Conservation (phyloP, 1,140 invertebrate species). For the Drosophila bocqueti region DNA sequence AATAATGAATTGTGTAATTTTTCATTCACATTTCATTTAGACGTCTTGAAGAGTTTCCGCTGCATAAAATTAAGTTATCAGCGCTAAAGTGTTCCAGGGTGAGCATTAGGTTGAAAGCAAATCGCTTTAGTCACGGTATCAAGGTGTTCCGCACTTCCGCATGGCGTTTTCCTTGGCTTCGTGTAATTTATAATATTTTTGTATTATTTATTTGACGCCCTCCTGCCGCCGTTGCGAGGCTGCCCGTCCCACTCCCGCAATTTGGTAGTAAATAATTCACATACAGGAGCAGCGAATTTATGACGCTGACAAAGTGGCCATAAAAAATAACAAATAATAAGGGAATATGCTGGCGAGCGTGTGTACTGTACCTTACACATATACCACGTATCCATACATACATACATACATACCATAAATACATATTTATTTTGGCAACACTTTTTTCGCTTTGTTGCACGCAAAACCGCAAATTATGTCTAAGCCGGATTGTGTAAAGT, state of each 20-base stretch:
- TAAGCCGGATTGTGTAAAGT: constrained; percentile 54
- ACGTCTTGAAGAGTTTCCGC: not conserved
- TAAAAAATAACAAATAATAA: constrained; percentile 77
- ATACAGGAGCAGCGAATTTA: constrained; percentile 72
- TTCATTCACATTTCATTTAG: not conserved
- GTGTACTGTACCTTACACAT: constrained; percentile 15
- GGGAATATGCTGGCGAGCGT: constrained; percentile 31
- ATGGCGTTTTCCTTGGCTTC: constrained; percentile 61
- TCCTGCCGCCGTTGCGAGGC: constrained; percentile 10
- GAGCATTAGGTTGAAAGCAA: constrained; percentile 35
- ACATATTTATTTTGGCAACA: constrained; percentile 69
- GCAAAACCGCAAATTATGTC: constrained; percentile 69
- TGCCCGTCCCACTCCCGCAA: constrained; percentile 46
- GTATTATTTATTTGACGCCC: constrained; percentile 76
- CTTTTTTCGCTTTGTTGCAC: constrained; percentile 38
- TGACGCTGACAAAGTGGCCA: constrained; percentile 82
- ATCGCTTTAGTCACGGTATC: constrained; percentile 51
- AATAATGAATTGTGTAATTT: not conserved
- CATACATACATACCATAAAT: constrained; percentile 8
- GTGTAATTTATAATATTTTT: constrained; percentile 83
- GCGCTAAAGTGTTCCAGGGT: constrained; percentile 7
- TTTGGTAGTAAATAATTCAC: constrained; percentile 81
- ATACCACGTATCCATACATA: constrained; percentile 1
- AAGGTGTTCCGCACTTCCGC: constrained; percentile 56
- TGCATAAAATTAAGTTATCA: constrained; percentile 41